A percentile compares a stretch with the other conserved stretches of the same genome.
These are phyloP conservation scores for Dermatemys mawii DNA, from an alignment of 2,113 vertebrate genomes.

Conservation along the genomic window DNA sequence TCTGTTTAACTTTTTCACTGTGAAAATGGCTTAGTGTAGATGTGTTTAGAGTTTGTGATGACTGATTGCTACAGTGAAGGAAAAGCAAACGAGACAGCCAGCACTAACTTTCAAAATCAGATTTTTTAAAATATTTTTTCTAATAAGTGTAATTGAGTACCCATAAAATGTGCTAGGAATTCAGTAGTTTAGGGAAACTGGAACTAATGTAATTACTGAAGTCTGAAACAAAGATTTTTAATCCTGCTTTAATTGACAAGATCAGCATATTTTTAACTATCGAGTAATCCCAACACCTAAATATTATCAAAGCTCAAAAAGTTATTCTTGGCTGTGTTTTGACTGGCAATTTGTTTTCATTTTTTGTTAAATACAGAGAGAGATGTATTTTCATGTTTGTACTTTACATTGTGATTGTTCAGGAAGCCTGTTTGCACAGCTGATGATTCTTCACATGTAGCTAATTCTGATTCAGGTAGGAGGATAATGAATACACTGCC, in stretches of 20 bases:
- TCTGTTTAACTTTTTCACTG: no score
- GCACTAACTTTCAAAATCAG: background rate
- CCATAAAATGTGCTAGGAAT: background rate
- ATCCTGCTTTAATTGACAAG: background rate
- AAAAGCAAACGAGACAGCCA: background rate
- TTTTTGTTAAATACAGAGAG: background rate
- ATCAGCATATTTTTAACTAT: background rate
- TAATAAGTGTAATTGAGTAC: background rate
- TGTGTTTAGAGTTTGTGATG: background rate
- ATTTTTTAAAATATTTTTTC: background rate
- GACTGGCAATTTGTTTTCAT: background rate
- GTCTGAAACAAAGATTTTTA: background rate
- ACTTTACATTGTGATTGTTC: background rate
- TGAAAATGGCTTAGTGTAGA: no score
- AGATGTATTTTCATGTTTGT: background rate
- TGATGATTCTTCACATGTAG: background rate
- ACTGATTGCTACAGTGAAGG: background rate
- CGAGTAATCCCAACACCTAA: background rate
- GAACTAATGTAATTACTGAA: background rate
- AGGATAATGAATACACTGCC: conserved; percentile 10
- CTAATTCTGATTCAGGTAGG: conserved; percentile 14
- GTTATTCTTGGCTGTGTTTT: background rate
- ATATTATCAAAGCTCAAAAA: background rate
- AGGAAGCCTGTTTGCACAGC: background rate
- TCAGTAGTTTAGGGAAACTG: background rate